Percentiles rank a stretch among this genome's conserved stretches.
Conservation (phyloP, 2,113 vertebrate species). For the Gopherus evgoodei region DNA sequence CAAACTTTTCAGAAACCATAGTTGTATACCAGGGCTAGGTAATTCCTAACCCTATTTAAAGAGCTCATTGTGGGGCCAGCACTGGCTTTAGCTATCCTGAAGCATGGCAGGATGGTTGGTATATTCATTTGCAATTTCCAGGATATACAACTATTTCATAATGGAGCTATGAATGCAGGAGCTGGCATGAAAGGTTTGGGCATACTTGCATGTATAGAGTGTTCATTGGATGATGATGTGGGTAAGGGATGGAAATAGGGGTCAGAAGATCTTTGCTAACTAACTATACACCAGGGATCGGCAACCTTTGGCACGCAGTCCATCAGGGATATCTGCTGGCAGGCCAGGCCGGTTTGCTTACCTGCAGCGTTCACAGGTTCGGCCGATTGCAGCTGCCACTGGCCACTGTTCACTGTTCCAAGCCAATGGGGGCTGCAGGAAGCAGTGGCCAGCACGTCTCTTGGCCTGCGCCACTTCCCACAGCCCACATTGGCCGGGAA, state of each 20-base stretch:
- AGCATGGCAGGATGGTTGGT: neutral
- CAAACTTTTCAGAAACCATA: neutral
- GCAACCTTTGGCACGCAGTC: too few species aligned
- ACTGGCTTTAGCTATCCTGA: neutral
- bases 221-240: neutral
- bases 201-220: neutral
- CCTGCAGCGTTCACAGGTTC: too few species aligned
- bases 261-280: neutral
- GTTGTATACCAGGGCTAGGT: neutral
- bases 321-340: too few species aligned
- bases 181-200: neutral
- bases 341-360: too few species aligned
- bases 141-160: neutral
- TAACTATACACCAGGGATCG: neutral
- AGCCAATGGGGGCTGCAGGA: too few species aligned
- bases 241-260: neutral
- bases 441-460: too few species aligned
- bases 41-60: neutral
- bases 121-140: neutral
- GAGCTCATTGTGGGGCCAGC: neutral
- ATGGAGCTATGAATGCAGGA: neutral
- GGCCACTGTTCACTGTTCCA: too few species aligned
- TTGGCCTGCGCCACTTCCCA: too few species aligned
- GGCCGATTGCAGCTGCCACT: too few species aligned
- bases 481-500: too few species aligned